Evolutionary conservation across 2,888 invertebrate species (phyloP).

Genomic region (Scotopteryx bipunctaria): DNA sequence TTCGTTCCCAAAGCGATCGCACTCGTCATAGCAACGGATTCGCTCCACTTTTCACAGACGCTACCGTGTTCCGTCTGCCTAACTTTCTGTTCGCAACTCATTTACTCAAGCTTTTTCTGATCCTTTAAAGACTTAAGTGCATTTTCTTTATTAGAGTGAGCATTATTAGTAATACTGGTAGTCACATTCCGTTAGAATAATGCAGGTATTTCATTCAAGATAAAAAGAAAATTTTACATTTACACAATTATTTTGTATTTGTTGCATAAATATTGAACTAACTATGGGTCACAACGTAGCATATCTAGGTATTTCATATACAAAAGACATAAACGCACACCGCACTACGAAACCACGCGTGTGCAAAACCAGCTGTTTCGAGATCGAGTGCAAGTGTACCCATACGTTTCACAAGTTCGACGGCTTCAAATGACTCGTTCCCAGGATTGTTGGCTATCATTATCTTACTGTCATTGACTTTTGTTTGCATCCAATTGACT

Average conservation of each 20-base stretch:
- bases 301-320: slow-evolving; percentile 36
- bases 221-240: no score
- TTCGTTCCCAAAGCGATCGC: slow-evolving; percentile 54
- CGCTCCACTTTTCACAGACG: slow-evolving; percentile 55
- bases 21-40: slow-evolving; percentile 47
- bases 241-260: neutral
- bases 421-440: slow-evolving; percentile 6
- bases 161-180: no score
- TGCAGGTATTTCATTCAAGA: no score
- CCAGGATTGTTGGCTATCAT: slow-evolving; percentile 7
- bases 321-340: slow-evolving; percentile 70
- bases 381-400: slow-evolving; percentile 26
- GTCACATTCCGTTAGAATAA: no score
- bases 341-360: slow-evolving; percentile 38
- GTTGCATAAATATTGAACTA: no score
- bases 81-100: slow-evolving; percentile 55
- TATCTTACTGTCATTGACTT: slow-evolving; percentile 8
- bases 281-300: no score
- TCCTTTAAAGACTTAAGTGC: no score
- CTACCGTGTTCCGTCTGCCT: slow-evolving; percentile 26
- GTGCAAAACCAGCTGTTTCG: slow-evolving; percentile 35
- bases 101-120: slow-evolving; percentile 26
- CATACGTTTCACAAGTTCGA: slow-evolving; percentile 22
- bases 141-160: no score
- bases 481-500: slow-evolving; percentile 11